Evolutionary conservation across 2,797 vertebrate species (phyloP), one percentile per base, ranked within the genome.

Genomic region (Microtus obscurus): DNA sequence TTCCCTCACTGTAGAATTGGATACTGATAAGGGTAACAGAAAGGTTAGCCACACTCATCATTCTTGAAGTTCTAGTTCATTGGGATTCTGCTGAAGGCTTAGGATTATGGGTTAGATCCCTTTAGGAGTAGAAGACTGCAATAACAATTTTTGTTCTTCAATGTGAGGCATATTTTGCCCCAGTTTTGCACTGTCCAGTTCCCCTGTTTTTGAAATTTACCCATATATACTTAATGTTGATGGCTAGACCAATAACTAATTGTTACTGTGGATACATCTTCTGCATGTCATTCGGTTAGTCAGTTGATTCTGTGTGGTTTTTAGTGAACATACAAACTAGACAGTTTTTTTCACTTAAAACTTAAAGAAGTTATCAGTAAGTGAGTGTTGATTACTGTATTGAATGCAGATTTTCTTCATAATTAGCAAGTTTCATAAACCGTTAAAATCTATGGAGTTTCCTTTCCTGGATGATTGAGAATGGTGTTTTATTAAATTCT

Each of bases 401-500:
- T 94, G 73, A 93, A 83, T 95, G 67, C 27, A 94, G 34, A 90
- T 85, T 96, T 71, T 9, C 67, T 95, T 87, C 11, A 82, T 59
- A 43, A 94, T 71, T n/a, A 95, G 87, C 0, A 23, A 90, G 59
- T 79, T 95, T 97, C 95, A 40, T 96, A 96, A 95, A 88, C 53
- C 63, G 90, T 95, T 96, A 89, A 96, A 95, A 90, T 96, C 90
- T 94, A 45, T 78, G 79, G 27, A 40, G 88, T 96, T 89, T 95
- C 37, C 53, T 27, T 93, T 95, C n/a, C 61, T 91, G 37, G 76
- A 77, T 95, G 51, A 94, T 81, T 92, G 73, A 96, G 67, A 96
- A 74, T 92, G 76, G 71, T 96, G 59, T 93, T 97, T 89, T 87
- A 92, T 96, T 97, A 96, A 91, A 95, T 82, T 14, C 86, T 96